Conservation (phyloP, 2,888 invertebrate species). For the Ormyrus thymus region DNA sequence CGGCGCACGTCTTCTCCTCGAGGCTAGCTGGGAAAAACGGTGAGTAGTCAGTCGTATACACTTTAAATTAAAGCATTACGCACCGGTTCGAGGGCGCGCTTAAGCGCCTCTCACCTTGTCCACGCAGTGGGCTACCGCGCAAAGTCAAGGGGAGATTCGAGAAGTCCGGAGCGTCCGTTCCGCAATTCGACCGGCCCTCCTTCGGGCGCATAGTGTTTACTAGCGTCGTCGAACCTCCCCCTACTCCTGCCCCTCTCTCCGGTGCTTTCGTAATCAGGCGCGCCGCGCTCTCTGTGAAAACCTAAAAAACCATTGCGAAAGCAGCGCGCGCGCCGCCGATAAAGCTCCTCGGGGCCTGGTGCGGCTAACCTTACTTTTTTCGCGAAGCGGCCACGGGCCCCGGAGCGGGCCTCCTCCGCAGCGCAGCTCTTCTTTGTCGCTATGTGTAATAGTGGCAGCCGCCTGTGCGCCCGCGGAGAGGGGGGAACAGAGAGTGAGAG, state of each 20-base stretch:
- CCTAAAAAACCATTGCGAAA: background rate
- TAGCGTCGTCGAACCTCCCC: background rate
- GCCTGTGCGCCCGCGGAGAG: slow-evolving; percentile 1
- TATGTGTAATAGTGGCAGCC: background rate
- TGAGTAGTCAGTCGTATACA: slow-evolving; percentile 53
- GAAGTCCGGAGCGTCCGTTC: background rate
- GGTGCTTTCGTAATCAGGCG: slow-evolving; percentile 17
- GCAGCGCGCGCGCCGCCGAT: background rate
- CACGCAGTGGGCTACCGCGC: background rate
- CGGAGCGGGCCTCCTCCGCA: background rate
- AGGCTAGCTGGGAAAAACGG: slow-evolving; percentile 56
- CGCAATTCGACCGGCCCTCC: background rate
- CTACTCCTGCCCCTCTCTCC: background rate
- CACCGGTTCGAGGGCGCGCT: background rate
- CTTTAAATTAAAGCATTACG: background rate
- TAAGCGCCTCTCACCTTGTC: slow-evolving; percentile 33
- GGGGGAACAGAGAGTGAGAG: slow-evolving; percentile 19
- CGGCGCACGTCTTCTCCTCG: background rate
- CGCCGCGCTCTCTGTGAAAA: background rate
- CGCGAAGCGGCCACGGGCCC: background rate
- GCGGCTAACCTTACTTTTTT: slow-evolving; percentile 37
- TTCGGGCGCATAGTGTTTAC: background rate
- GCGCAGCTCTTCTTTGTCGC: background rate
- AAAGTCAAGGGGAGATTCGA: background rate
- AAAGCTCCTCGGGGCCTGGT: background rate